Evolutionary conservation across 2,797 vertebrate genomes (phyloP).

Genomic region (Glyptemys insculpta): DNA sequence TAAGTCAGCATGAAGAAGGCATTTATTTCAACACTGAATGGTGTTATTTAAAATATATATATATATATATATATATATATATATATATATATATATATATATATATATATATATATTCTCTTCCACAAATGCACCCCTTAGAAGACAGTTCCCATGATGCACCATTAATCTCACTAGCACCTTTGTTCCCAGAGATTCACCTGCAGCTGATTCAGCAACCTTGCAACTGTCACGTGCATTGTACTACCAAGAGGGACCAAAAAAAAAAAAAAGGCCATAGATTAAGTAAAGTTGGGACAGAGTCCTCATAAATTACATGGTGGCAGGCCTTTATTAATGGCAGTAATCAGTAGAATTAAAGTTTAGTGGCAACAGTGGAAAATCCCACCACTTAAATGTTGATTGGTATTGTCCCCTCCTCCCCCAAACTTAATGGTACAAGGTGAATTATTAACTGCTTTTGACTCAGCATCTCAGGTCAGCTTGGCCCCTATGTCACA

Average conservation of each 20-base stretch:
- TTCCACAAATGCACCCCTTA: not conserved
- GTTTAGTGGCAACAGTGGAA: constrained; percentile 42
- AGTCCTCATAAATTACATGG: constrained; percentile 70
- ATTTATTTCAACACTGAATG: not conserved
- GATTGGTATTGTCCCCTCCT: constrained; percentile 48
- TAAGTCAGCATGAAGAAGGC: not conserved
- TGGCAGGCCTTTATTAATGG: constrained; percentile 73
- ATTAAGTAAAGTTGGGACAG: constrained; percentile 60
- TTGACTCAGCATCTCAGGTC: constrained; percentile 28
- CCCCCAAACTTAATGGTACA: not conserved
- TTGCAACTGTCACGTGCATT: constrained; percentile 5
- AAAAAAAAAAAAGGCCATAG: constrained; percentile 35
- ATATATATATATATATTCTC: not conserved
- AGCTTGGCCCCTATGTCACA: constrained; percentile 6
- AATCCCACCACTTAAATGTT: constrained; percentile 63
- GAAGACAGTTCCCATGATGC: not conserved
- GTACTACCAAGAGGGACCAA: constrained; percentile 30
- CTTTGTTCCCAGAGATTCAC: not conserved
- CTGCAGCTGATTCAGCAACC: constrained; percentile 22
- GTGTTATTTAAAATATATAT: not conserved
- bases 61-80: no score
- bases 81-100: no score
- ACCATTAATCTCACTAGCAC: constrained; percentile 44
- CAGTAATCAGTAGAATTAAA: constrained; percentile 63
- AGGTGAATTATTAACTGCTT: constrained; percentile 24